A percentile compares a stretch with the other conserved stretches of the same genome.
Evolutionary conservation across 2,888 invertebrate species (phyloP).

Genomic region (Troglohyphantes excavatus): DNA sequence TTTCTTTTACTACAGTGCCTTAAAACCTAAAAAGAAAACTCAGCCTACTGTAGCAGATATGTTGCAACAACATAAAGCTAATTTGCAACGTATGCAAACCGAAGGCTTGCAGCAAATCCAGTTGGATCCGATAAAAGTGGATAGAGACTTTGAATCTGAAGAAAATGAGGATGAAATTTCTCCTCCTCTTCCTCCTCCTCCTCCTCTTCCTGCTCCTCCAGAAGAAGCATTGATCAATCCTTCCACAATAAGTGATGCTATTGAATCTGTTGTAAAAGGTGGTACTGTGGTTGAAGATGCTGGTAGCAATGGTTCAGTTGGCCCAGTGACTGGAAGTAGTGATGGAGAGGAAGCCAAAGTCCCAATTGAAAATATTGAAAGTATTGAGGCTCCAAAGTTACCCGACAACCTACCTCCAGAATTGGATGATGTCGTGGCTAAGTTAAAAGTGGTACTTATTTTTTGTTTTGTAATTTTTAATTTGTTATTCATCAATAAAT

Average conservation of each 20-base stretch:
- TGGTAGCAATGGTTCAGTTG: conserved; percentile 72
- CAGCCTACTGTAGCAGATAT: conserved; percentile 82
- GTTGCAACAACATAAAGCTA: conserved; percentile 81
- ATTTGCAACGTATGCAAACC: conserved; percentile 76
- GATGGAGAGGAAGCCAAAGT: conserved; percentile 79
- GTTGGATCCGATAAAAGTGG: conserved; percentile 68
- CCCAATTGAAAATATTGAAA: conserved; percentile 36
- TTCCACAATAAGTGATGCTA: conserved; percentile 66
- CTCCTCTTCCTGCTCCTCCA: too few relatives aligned
- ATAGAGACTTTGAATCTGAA: conserved; percentile 65
- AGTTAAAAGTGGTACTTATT: conserved; percentile 83
- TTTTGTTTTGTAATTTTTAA: neutral
- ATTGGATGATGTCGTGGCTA: conserved; percentile 83
- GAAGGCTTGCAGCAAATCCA: conserved; percentile 65
- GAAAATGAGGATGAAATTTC: conserved; percentile 40
- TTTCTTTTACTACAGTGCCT: too few relatives aligned
- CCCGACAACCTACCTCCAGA: conserved; percentile 84
- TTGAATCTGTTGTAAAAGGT: conserved; percentile 75
- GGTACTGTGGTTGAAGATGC: conserved; percentile 61
- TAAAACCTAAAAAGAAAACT: conserved; percentile 81
- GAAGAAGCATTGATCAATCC: conserved; percentile 30
- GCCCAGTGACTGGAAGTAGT: conserved; percentile 78
- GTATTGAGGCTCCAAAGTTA: conserved; percentile 81
- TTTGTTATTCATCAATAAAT: neutral
- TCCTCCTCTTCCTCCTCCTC: neutral